Evolutionary conservation across 92 coral and sea anemone genomes (phyloP), one percentile per base, ranked within the genome.

Genomic region (Porites evermanni): DNA sequence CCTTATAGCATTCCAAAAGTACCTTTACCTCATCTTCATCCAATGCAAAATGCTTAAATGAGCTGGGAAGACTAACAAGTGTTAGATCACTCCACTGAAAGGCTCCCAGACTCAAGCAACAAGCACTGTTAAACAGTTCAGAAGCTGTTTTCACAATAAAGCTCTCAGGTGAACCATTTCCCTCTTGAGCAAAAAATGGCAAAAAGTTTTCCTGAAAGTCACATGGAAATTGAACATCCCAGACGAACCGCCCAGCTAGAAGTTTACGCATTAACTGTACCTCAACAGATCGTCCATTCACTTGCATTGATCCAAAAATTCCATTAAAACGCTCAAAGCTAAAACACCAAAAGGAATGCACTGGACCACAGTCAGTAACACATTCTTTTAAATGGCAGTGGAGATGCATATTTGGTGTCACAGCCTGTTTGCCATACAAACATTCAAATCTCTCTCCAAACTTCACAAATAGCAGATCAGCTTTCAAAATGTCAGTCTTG

Each of bases 261-360:
- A 91, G 79, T 63, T 87, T 91, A n/a, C 91, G 78, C 93, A 91
- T 91, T 0, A 91, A 21, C 53, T 88, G 91, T 9, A 91, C 54
- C 73, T 87, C 94, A 18, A 91, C 84, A 14, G 91, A 76, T 1
- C 91, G 18, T 71, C 87, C 87, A 63, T 91, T 91, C 11, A 85
- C 88, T 51, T 82, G 87, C 67, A 77, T 79, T 29, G 74, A 52
- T 12, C 94, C 91, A 70, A 91, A 83, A 18, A 91, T 87, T 1
- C 93, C 93, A 78, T 91, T 91, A n/a, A 79, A 90, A 21, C 89
- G 67, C 24, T 90, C 93, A 86, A 90, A 90, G 24, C 90, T 86
- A 51, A 90, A 90, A 70, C 94, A 91, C 90, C 93, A 90, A 83
- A 93, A 93, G 32, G 92, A 89, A 83, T 88, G 75, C n/a, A 93